phyloP scores from a whole-genome alignment of 1,140 invertebrate genomes.

The Sitophilus oryzae region DNA sequence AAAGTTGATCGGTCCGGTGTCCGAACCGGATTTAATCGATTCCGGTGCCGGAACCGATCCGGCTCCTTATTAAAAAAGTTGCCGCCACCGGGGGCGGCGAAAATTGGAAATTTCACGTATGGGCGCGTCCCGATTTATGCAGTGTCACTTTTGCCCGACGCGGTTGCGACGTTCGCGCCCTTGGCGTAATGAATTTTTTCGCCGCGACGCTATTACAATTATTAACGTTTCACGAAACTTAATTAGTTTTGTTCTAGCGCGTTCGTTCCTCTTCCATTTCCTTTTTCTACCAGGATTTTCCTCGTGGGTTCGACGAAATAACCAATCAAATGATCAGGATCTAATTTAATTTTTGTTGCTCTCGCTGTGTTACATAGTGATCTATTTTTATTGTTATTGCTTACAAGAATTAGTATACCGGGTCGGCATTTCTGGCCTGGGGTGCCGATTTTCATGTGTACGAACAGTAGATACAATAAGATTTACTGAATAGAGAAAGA shows the following conservation, averaged over 20 bases:
- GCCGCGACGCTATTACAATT: conserved; percentile 2
- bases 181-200: conserved; percentile 12
- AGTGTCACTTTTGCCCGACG: conserved; percentile 19
- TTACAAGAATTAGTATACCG: too few species aligned
- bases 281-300: neutral
- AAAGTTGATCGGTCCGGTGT: too few species aligned
- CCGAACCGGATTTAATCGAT: too few species aligned
- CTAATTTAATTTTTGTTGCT: too few species aligned
- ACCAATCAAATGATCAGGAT: too few species aligned
- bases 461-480: too few species aligned
- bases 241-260: neutral
- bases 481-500: too few species aligned
- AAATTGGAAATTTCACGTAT: conserved; percentile 27
- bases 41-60: conserved; percentile 1
- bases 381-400: too few species aligned
- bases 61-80: conserved; percentile 22
- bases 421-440: too few species aligned
- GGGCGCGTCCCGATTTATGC: conserved; percentile 21
- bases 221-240: conserved; percentile 6
- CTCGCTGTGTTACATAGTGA: too few species aligned
- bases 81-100: conserved; percentile 11
- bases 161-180: conserved; percentile 10
- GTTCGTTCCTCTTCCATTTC: neutral
- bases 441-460: too few species aligned
- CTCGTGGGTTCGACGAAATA: neutral